Conservation (phyloP, 1,140 invertebrate species). For the Hycleus phaleratus region DNA sequence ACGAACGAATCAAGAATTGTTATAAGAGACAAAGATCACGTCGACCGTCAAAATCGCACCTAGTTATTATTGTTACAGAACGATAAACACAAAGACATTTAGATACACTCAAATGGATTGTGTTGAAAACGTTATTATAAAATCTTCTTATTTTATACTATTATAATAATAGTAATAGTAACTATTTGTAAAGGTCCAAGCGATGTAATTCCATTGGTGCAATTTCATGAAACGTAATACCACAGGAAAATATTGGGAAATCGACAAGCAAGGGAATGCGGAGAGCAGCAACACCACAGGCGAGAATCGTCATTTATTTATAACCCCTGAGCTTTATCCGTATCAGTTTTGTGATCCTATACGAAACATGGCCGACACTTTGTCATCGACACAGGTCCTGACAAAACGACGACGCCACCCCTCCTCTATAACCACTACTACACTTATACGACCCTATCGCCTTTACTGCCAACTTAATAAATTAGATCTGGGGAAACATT, state of each 20-base stretch:
- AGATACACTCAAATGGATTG: constrained; percentile 2
- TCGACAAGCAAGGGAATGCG: constrained; percentile 1
- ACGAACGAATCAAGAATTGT: neutral
- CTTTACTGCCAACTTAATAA: constrained; percentile 11
- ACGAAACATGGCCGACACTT: constrained; percentile 22
- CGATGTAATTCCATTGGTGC: constrained; percentile 8
- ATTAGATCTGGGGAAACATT: constrained; percentile 15
- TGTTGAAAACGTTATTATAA: constrained; percentile 5
- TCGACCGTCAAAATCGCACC: neutral
- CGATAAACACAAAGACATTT: neutral
- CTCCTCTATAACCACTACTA: neutral
- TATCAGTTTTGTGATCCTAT: constrained; percentile 20
- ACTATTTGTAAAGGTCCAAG: no score
- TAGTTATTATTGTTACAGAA: neutral
- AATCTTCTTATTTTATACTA: neutral
- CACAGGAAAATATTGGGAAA: neutral
- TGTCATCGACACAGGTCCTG: constrained; percentile 19
- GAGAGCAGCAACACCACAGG: constrained; percentile 1
- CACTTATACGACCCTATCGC: neutral
- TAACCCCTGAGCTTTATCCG: constrained; percentile 21
- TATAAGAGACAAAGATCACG: neutral
- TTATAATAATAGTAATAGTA: no score
- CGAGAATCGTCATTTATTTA: constrained; percentile 26
- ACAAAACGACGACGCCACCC: constrained; percentile 12
- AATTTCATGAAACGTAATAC: constrained; percentile 10